These are phyloP conservation scores for Euzetes globulus DNA, from an alignment of 2,888 invertebrate genomes.

Conservation along the genomic window DNA sequence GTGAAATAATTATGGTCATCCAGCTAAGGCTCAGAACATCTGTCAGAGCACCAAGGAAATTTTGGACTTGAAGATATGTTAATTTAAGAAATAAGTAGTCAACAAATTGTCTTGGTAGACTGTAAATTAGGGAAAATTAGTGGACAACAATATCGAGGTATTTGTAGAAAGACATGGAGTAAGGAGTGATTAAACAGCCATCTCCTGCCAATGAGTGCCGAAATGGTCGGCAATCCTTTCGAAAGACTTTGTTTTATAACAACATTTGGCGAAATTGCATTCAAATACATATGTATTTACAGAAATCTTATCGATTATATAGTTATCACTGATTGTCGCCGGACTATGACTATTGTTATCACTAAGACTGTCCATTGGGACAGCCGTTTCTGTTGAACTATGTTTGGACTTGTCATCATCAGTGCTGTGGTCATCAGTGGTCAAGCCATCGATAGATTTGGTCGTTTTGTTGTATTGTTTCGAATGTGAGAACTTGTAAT, in stretches of 20 bases:
- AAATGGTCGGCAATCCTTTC: neutral
- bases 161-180: too few species aligned
- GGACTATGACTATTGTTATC: neutral
- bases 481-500: neutral
- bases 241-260: neutral
- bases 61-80: too few species aligned
- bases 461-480: neutral
- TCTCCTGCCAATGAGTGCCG: neutral
- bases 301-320: neutral
- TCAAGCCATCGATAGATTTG: neutral
- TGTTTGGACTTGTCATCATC: neutral
- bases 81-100: too few species aligned
- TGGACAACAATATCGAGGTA: too few species aligned
- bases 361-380: neutral
- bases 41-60: too few species aligned
- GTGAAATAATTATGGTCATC: too few species aligned
- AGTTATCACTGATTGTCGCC: neutral
- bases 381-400: neutral
- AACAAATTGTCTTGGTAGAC: too few species aligned
- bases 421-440: neutral
- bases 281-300: neutral
- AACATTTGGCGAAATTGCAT: conserved; percentile 4
- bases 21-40: too few species aligned
- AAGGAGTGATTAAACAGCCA: neutral
- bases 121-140: too few species aligned